phyloP scores from a whole-genome alignment of 2,888 invertebrate genomes.

The Melipona bicolor region DNA sequence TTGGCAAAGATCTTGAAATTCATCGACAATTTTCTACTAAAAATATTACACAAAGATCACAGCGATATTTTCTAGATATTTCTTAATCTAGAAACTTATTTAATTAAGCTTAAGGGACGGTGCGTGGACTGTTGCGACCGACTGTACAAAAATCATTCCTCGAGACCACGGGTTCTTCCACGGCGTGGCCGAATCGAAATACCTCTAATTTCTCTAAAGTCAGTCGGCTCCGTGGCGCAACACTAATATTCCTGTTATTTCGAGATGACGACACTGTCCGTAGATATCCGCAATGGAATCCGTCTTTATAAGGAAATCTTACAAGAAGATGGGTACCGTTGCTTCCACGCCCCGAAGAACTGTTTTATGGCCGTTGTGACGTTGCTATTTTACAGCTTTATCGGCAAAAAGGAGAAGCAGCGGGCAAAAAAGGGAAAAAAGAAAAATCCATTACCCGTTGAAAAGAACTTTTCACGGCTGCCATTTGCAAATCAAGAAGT shows the following conservation, averaged over 20 bases:
- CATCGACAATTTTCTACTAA: no score
- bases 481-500: conserved; percentile 32
- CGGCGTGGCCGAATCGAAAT: conserved; percentile 22
- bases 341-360: conserved; percentile 59
- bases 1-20: no score
- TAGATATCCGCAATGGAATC: conserved; percentile 37
- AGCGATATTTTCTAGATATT: no score
- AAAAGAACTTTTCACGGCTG: conserved; percentile 28
- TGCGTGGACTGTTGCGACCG: background rate
- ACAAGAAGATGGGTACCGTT: conserved; percentile 64
- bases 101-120: no score
- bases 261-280: conserved; percentile 7
- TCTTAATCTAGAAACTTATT: no score
- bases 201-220: conserved; percentile 11
- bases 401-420: conserved; percentile 20
- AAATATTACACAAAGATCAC: no score
- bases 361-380: conserved; percentile 56
- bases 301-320: conserved; percentile 61
- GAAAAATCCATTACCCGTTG: conserved; percentile 47
- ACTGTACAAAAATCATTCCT: conserved; percentile 1
- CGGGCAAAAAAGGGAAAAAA: background rate
- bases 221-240: background rate
- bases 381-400: conserved; percentile 55
- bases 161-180: conserved; percentile 16
- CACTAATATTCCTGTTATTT: conserved; percentile 50